phyloP scores from a whole-genome alignment of 1,140 invertebrate species.

The Stenopsyche tienmushanensis region DNA sequence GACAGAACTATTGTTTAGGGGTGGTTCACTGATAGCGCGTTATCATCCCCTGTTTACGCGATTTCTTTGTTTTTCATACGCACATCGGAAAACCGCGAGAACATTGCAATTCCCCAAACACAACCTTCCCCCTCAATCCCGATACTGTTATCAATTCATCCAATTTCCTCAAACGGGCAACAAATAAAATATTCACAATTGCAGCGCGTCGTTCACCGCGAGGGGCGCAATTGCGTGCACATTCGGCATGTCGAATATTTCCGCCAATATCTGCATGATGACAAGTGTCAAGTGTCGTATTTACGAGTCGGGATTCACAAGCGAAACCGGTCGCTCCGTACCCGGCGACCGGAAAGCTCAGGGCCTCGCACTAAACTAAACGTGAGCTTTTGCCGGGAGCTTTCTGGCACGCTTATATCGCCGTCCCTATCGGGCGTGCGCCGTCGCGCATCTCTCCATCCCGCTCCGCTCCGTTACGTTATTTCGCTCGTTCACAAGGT shows the following conservation, averaged over 20 bases:
- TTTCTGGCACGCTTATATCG: conserved; percentile 22
- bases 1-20: background rate
- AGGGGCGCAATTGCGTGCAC: background rate
- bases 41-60: background rate
- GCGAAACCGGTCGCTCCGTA: background rate
- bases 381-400: conserved; percentile 24
- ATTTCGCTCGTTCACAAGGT: background rate
- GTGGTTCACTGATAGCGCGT: background rate
- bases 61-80: background rate
- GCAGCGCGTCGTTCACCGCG: background rate
- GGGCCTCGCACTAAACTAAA: conserved; percentile 3
- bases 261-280: background rate
- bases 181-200: no score
- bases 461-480: background rate
- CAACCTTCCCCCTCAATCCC: no score
- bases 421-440: background rate
- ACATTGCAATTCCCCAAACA: no score
- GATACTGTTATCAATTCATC: no score
- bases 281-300: background rate
- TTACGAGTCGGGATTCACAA: background rate
- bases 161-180: no score
- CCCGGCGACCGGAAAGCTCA: background rate
- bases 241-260: background rate
- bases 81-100: background rate
- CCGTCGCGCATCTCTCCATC: conserved; percentile 2